These are phyloP conservation scores for Enhydra lutris DNA, from an alignment of 2,113 vertebrate genomes.

Conservation along the genomic window DNA sequence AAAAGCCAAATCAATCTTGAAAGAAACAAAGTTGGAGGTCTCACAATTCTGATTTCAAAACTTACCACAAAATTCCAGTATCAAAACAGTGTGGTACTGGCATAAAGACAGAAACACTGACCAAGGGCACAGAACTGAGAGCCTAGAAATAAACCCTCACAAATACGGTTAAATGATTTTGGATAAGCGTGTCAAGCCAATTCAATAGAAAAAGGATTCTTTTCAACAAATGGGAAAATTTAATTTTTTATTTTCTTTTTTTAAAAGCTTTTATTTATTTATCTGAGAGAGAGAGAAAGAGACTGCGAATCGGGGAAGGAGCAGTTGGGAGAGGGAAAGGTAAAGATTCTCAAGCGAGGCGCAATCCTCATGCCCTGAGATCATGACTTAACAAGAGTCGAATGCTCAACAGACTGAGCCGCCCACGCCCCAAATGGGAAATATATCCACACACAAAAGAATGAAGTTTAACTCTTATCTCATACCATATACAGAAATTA, in stretches of 20 bases:
- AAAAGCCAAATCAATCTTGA: background rate
- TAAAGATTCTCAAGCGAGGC: background rate
- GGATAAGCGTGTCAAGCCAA: background rate
- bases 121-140: background rate
- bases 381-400: background rate
- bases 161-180: background rate
- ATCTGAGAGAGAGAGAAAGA: too few species aligned
- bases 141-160: background rate
- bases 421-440: background rate
- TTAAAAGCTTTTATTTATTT: background rate
- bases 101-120: background rate
- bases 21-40: background rate
- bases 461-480: background rate
- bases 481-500: background rate
- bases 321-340: background rate
- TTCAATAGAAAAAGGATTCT: background rate
- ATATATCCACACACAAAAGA: background rate
- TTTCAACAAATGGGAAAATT: background rate
- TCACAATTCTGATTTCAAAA: constrained; percentile 1
- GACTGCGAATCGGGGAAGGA: accelerated
- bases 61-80: background rate
- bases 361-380: background rate
- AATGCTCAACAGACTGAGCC: background rate
- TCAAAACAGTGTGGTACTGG: background rate
- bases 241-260: background rate